Conservation (phyloP, 2,888 invertebrate species). For the Cephus runcator region DNA sequence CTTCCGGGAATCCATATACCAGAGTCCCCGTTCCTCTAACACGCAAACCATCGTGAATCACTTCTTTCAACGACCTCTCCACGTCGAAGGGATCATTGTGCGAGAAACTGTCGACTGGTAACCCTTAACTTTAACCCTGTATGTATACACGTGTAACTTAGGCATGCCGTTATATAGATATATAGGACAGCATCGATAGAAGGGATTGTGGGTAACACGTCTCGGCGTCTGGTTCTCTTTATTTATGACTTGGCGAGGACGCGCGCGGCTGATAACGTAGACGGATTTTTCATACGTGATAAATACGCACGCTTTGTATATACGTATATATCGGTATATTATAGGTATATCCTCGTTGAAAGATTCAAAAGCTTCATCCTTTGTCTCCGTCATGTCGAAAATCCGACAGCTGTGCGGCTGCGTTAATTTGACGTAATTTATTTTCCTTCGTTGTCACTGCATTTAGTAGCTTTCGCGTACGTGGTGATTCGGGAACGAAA, state of each 20-base stretch:
- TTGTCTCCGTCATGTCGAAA: not conserved
- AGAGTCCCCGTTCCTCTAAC: not conserved
- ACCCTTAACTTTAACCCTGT: not conserved
- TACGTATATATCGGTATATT: not conserved
- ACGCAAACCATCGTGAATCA: slow-evolving; percentile 18
- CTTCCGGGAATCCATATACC: not conserved
- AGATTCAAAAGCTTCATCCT: not conserved
- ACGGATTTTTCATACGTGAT: not conserved
- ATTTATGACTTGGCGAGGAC: not conserved
- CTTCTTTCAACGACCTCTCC: slow-evolving; percentile 5
- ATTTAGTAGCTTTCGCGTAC: not conserved
- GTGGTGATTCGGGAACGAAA: not conserved
- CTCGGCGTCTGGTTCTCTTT: not conserved
- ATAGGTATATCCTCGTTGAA: not conserved
- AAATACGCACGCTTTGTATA: not conserved
- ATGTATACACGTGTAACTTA: too few species aligned
- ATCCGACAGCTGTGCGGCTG: not conserved
- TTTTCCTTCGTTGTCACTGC: not conserved
- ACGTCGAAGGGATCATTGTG: not conserved
- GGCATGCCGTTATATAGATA: not conserved
- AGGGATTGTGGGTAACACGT: not conserved
- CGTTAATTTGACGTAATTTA: not conserved
- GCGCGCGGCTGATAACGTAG: not conserved
- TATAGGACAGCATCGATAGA: not conserved
- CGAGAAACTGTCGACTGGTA: not conserved